These are phyloP conservation scores for Heliconius eleuchia DNA, from an alignment of 1,140 invertebrate genomes.

Conservation along the genomic window DNA sequence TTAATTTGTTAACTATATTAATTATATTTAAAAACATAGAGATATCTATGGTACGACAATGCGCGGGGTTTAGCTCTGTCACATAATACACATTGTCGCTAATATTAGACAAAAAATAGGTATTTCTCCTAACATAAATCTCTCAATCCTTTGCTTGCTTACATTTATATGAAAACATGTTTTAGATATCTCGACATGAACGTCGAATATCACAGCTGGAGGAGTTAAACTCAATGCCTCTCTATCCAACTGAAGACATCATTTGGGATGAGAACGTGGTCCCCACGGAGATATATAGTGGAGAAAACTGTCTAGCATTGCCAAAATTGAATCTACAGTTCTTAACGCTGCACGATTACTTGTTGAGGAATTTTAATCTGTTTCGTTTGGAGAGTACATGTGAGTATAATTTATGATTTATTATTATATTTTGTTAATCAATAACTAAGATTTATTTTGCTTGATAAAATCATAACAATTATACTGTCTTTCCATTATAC, in stretches of 20 bases:
- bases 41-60: no score
- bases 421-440: background rate
- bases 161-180: background rate
- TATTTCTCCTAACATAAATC: no score
- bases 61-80: no score
- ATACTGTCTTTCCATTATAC: no score
- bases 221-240: slow-evolving; percentile 97
- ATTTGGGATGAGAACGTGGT: slow-evolving; percentile 99
- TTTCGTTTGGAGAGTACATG: slow-evolving; percentile 99
- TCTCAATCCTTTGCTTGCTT: no score
- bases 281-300: slow-evolving; percentile 97
- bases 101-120: no score
- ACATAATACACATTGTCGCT: no score
- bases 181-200: slow-evolving; percentile 83
- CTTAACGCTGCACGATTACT: slow-evolving; percentile 98
- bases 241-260: slow-evolving; percentile 98
- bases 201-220: slow-evolving; percentile 95
- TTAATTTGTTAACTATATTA: no score
- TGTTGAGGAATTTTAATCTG: slow-evolving; percentile 98
- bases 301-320: slow-evolving; percentile 96
- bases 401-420: slow-evolving; percentile 80
- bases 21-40: no score
- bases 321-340: slow-evolving; percentile 99
- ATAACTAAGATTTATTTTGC: background rate
- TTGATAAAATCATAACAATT: background rate